Base-by-base conservation (phyloP, 1,140 invertebrate genomes). In the Sycophila sp. region DNA sequence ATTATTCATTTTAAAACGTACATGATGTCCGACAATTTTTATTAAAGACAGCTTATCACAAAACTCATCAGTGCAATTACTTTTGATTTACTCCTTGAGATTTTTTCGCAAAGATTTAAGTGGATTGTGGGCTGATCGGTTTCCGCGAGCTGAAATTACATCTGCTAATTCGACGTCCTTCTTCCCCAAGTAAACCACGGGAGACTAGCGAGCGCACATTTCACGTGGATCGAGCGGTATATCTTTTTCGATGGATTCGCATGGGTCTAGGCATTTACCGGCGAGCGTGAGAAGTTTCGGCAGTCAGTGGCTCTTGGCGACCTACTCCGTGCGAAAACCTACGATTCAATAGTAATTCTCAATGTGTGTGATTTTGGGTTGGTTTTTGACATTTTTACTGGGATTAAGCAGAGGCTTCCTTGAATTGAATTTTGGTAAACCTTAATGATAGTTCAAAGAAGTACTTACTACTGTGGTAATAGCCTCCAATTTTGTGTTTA, bases 101-200 rank as follows among this genome's bases (percentile, higher is more conserved):
- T n/a, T n/a, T n/a, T n/a, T n/a, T n/a, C n/a, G n/a, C n/a, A n/a
- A n/a, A n/a, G n/a, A n/a, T n/a, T n/a, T n/a, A n/a, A n/a, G n/a
- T n/a, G n/a, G n/a, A n/a, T n/a, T n/a, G n/a, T n/a, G n/a, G n/a
- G n/a, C n/a, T n/a, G n/a, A n/a, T n/a, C 40, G 32, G 19, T 19
- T 38, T 34, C 26, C 38, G 30, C n/a, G 22, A 45, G 55, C 19
- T 55, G 58, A 69, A 71, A 64, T 64, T 64, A 58, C 69, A 64
- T 71, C 69, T 36, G 40, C 49, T 58, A 71, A 71, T 71, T 64
- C 19, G 24, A 22, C 40, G 26, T 49, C 15, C 32, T 10, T 15
- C 24, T n/a, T 26, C 40, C 26, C 28, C n/a, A 22, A 47, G 26
- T n/a, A 60, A 2, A 13, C 10, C 19, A 47, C 42, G 42, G 42